These are phyloP conservation scores for Erebia aethiops DNA, from an alignment of 2,888 invertebrate species.

Conservation along the genomic window DNA sequence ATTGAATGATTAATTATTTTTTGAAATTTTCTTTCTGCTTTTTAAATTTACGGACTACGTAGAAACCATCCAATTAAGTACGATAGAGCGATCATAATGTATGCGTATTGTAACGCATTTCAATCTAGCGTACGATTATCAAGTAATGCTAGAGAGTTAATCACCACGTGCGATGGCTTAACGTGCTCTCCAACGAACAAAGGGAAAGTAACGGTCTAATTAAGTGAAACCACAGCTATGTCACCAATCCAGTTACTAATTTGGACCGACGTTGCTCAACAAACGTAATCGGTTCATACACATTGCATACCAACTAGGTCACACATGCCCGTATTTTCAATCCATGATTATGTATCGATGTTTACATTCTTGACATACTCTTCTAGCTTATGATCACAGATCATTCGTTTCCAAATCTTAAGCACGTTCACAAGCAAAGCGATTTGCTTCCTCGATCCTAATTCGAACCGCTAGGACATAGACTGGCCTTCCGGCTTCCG, in stretches of 20 bases:
- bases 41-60: background rate
- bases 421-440: background rate
- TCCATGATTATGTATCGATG: background rate
- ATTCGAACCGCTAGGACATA: too few species aligned
- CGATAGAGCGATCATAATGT: background rate
- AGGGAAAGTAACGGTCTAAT: constrained; percentile 22
- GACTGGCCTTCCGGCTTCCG: too few species aligned
- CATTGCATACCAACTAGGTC: constrained; percentile 14
- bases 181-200: constrained; percentile 12
- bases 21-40: too few species aligned
- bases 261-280: constrained; percentile 14
- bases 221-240: constrained; percentile 19
- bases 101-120: background rate
- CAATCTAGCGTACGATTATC: constrained; percentile 5
- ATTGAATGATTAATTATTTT: too few species aligned
- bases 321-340: background rate
- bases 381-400: background rate
- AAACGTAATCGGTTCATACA: constrained; percentile 12
- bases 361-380: background rate
- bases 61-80: background rate
- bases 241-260: constrained; percentile 20
- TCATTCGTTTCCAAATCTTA: background rate
- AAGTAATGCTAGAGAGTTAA: background rate
- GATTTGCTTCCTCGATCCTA: too few species aligned
- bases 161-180: constrained; percentile 12